Conservation (phyloP, 64 coral and sea anemone genomes). For the Pachyseris speciosa region DNA sequence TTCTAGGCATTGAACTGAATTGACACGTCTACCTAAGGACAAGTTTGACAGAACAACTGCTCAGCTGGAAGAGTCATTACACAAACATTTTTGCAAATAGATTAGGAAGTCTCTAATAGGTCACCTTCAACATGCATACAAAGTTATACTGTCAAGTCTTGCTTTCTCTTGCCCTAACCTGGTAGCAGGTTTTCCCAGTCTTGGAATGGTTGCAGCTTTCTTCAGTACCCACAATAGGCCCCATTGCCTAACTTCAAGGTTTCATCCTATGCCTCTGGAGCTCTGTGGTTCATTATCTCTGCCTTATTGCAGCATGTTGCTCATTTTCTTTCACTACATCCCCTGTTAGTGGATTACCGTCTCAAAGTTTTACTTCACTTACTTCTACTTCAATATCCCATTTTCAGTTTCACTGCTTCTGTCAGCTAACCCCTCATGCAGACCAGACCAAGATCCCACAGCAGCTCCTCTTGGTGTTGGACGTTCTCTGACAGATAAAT, state of each 20-base stretch:
- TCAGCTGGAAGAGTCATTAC: not conserved
- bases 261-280: slow-evolving; percentile 30
- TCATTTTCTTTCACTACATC: not conserved
- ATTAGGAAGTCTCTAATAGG: slow-evolving; percentile 36
- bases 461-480: not conserved
- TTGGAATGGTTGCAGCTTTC: too few relatives aligned
- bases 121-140: slow-evolving; percentile 33
- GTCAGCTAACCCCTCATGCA: not conserved
- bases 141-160: not conserved
- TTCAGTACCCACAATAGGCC: not conserved
- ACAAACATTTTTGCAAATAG: not conserved
- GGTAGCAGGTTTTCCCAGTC: not conserved
- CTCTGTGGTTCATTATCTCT: not conserved
- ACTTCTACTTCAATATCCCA: too few relatives aligned
- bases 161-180: not conserved
- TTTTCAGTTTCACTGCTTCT: too few relatives aligned
- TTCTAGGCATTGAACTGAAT: slow-evolving; percentile 41
- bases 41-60: not conserved
- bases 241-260: slow-evolving; percentile 20
- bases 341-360: not conserved
- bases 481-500: not conserved
- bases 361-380: too few relatives aligned
- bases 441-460: not conserved
- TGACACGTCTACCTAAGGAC: slow-evolving; percentile 8
- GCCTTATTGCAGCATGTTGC: not conserved